phyloP scores from a whole-genome alignment of 1,140 invertebrate species.

The Drosophila dunni region DNA sequence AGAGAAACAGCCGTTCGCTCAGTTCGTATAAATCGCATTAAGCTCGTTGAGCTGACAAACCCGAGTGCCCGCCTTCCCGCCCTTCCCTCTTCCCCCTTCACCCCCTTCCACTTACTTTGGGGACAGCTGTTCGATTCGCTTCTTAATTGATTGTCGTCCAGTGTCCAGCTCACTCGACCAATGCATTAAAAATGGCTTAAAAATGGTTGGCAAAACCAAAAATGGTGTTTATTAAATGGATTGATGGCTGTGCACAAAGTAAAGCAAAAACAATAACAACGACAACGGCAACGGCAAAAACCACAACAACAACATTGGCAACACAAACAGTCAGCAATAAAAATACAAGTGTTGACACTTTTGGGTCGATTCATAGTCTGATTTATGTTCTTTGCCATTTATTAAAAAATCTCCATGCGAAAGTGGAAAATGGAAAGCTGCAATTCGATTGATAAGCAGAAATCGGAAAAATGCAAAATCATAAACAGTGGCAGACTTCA shows the following conservation, averaged over 20 bases:
- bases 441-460: slow-evolving; percentile 57
- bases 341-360: slow-evolving; percentile 37
- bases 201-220: slow-evolving; percentile 77
- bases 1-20: slow-evolving; percentile 60
- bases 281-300: neutral
- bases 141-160: slow-evolving; percentile 65
- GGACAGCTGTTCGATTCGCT: slow-evolving; percentile 71
- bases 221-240: slow-evolving; percentile 82
- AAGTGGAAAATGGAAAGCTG: slow-evolving; percentile 34
- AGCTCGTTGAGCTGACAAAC: slow-evolving; percentile 58
- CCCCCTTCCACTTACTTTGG: neutral
- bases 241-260: slow-evolving; percentile 48
- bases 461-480: slow-evolving; percentile 24
- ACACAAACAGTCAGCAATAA: slow-evolving; percentile 36
- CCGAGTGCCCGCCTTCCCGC: neutral
- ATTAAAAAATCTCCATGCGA: slow-evolving; percentile 54
- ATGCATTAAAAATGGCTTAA: slow-evolving; percentile 78
- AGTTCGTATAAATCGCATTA: slow-evolving; percentile 83
- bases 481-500: neutral
- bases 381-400: slow-evolving; percentile 78
- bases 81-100: neutral
- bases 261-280: slow-evolving; percentile 27
- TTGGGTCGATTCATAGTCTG: slow-evolving; percentile 44
- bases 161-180: slow-evolving; percentile 43
- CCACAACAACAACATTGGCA: slow-evolving; percentile 29